Evolutionary conservation across 2,888 invertebrate genomes (phyloP), one percentile per base, ranked within the genome.

Genomic region (Drosophila bunnanda): DNA sequence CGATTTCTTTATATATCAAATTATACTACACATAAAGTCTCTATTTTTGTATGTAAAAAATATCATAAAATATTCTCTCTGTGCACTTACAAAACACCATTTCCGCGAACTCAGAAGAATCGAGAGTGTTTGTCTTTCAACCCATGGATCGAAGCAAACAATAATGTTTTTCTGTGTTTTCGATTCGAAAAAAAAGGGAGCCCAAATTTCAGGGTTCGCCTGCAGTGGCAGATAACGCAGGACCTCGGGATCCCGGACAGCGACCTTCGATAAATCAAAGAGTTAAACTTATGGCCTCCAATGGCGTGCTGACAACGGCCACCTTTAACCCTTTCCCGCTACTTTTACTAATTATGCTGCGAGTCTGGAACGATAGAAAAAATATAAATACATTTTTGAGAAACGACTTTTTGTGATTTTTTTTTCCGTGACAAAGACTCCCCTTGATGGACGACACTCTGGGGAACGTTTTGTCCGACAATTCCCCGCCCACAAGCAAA

Each of bases 401-500:
- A 75, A 80, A 75, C 76, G 65, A 82, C 82, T 74, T 72, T 56
- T 68, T 57, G 10, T 28, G 17, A 8, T 32, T 20, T 50, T 50
- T 50, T 32, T 50, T 30, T 32, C 17, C 20, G 20, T 22, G 38
- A 69, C 53, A 64, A 59, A 48, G 54, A 60, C 55, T 55, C 48
- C 48, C 66, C 75, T 59, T 85, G 79, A 88, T 88, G 72, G 66
- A 87, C 81, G 79, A 85, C 71, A 61, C 86, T 75, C 89, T 73
- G 74, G 86, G 86, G 86, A 87, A 69, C 79, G 69, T 88, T 83
- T 86, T 72, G 86, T 68, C 50, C 28, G 2, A 9, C 32, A 20
- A 32, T 22, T 78, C 74, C 74, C 53, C 61, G 57, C 57, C 57
- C 36, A 38, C 56, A 67, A 82, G 30, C 82, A 85, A 83, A 88